phyloP scores from a whole-genome alignment of 2,888 invertebrate genomes.

The Catocala nupta region DNA sequence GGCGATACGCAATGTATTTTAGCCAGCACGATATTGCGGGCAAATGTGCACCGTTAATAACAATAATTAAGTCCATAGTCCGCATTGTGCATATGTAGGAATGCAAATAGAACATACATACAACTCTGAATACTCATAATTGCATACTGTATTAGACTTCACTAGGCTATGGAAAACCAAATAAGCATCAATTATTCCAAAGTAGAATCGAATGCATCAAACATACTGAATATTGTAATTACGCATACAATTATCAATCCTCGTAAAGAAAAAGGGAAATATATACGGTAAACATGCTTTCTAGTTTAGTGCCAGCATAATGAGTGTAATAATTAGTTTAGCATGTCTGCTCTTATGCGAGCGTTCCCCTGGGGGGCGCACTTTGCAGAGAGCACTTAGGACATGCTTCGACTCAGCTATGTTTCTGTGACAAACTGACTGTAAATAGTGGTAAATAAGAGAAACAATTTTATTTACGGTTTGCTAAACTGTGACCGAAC shows the following conservation, averaged over 20 bases:
- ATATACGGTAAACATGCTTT: slow-evolving; percentile 21
- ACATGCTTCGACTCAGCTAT: neutral
- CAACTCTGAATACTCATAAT: neutral
- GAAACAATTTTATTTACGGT: too few species aligned
- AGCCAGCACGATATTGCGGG: neutral
- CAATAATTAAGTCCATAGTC: slow-evolving; percentile 1
- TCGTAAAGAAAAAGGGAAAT: too few species aligned
- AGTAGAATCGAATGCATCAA: too few species aligned
- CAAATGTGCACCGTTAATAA: neutral
- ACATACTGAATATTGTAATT: too few species aligned
- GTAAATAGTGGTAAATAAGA: neutral
- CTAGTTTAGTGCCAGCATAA: slow-evolving; percentile 25
- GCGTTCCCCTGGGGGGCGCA: slow-evolving; percentile 27
- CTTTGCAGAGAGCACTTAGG: neutral
- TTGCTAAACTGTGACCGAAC: too few species aligned
- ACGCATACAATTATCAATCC: neutral
- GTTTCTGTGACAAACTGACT: neutral
- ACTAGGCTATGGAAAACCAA: neutral
- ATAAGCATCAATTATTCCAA: too few species aligned
- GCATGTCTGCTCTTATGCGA: slow-evolving; percentile 41
- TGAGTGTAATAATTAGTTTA: slow-evolving; percentile 42
- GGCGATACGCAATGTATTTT: neutral
- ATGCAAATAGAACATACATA: neutral
- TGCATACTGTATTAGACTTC: neutral
- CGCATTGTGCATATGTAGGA: neutral